These are phyloP conservation scores for Mesitornis unicolor DNA, from an alignment of 2,113 vertebrate species.

Conservation along the genomic window DNA sequence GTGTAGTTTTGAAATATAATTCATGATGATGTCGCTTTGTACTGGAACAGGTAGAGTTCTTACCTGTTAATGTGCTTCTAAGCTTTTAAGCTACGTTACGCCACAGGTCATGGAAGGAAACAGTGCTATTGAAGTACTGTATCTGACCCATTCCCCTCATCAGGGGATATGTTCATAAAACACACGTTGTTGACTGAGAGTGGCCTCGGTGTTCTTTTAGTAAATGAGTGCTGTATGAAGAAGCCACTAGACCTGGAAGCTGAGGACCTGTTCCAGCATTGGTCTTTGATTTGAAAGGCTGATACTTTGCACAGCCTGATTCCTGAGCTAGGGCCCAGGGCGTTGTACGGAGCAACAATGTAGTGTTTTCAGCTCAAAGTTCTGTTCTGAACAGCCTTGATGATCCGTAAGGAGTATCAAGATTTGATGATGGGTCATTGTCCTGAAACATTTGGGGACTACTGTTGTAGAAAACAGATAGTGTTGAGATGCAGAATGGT, in stretches of 20 bases:
- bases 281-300: neutral
- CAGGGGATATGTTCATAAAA: neutral
- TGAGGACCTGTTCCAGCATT: neutral
- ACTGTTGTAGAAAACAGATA: neutral
- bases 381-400: neutral
- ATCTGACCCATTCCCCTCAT: neutral
- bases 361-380: neutral
- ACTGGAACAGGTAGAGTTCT: neutral
- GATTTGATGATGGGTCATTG: neutral
- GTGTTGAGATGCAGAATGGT: neutral
- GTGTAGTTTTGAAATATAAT: neutral
- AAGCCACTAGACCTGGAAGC: neutral
- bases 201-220: neutral
- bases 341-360: accelerated
- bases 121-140: neutral
- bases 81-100: neutral
- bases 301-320: neutral
- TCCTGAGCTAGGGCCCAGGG: accelerated
- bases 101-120: neutral
- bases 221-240: neutral
- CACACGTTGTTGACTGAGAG: neutral
- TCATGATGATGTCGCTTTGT: neutral
- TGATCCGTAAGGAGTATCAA: accelerated
- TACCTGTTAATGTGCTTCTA: neutral
- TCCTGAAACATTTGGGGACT: neutral